phyloP scores from a whole-genome alignment of 2,797 vertebrate genomes.

The Acrossocheilus fasciatus region DNA sequence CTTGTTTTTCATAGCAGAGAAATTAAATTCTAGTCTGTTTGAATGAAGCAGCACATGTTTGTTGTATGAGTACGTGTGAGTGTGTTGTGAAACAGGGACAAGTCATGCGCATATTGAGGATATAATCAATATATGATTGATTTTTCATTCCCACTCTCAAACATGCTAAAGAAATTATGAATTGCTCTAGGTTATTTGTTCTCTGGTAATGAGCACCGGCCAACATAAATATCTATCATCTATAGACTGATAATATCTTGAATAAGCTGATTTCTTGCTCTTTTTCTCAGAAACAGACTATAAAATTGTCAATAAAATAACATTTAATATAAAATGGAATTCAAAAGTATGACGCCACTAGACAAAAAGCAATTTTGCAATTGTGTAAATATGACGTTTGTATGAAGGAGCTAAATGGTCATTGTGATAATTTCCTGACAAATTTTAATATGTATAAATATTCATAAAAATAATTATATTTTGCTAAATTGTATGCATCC shows the following conservation, averaged over 20 bases:
- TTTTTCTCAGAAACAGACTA: background rate
- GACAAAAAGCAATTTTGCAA: background rate
- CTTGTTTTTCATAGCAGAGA: constrained; percentile 29
- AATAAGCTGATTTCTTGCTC: background rate
- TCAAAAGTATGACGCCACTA: background rate
- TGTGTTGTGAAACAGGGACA: constrained; percentile 18
- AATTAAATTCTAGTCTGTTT: constrained; percentile 39
- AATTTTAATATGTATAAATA: too few species aligned
- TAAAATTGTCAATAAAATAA: background rate
- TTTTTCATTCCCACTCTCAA: constrained; percentile 31
- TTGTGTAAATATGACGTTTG: background rate
- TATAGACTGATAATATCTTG: constrained; percentile 1
- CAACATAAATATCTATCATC: background rate
- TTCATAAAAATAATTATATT: too few species aligned
- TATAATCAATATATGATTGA: constrained; percentile 42
- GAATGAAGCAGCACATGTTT: constrained; percentile 38
- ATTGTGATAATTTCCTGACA: background rate
- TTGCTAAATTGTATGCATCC: too few species aligned
- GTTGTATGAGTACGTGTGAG: background rate
- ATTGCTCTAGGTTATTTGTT: constrained; percentile 1
- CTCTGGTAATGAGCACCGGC: constrained; percentile 2
- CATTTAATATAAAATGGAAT: background rate
- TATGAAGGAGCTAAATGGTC: background rate
- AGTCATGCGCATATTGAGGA: constrained; percentile 23
- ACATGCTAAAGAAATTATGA: constrained; percentile 31